Base-by-base conservation (phyloP, 2,797 vertebrate species). In the Myotis vivesi region DNA sequence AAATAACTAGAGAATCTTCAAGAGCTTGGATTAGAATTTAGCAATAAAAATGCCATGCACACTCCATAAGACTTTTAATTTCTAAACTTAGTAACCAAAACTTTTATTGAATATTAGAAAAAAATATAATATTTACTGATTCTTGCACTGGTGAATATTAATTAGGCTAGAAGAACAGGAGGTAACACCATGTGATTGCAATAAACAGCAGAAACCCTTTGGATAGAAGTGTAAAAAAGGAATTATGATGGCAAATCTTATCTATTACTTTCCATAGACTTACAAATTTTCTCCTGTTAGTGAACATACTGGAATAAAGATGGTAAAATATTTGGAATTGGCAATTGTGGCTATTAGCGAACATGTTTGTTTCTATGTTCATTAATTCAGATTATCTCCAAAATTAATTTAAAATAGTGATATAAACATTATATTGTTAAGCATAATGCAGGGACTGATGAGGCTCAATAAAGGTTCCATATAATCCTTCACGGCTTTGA, bases 401-500 rank as follows among this genome's bases (percentile, higher is more conserved):
- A 44, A 80, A 83, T 30, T 30, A 90, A 66, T 86, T 92, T 79
- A 75, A 92, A 91, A 81, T 6, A 83, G 5, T 66, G 64, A 57
- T 83, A 3, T 71, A 73, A 92, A 23, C 7, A 55, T 83, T 83
- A 6, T 8, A 57, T 76, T 91, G 82, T 44, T 94, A 13, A 77
- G 10, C 41, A 66, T 76, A 75, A 87, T 71, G 7, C 19, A 89
- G 16, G 17, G 33, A 49, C 13, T 44, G 10, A 91, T 72, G 38
- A 94, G 23, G 13, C 8, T 87, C n/a, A 68, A 62, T 22, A 64
- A 88, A 82, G 8, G 8, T 62, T 46, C 53, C 23, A 68, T 68
- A 46, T 46, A 86, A 92, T 73, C 16, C 30, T 91, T 91, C 30
- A 66, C 10, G 85, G 59, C 33, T 92, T 91, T 80, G 86, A 62